Percentiles rank a stretch among this genome's conserved stretches.
phyloP scores from a whole-genome alignment of 2,113 vertebrate genomes.

The Rutilus rutilus region DNA sequence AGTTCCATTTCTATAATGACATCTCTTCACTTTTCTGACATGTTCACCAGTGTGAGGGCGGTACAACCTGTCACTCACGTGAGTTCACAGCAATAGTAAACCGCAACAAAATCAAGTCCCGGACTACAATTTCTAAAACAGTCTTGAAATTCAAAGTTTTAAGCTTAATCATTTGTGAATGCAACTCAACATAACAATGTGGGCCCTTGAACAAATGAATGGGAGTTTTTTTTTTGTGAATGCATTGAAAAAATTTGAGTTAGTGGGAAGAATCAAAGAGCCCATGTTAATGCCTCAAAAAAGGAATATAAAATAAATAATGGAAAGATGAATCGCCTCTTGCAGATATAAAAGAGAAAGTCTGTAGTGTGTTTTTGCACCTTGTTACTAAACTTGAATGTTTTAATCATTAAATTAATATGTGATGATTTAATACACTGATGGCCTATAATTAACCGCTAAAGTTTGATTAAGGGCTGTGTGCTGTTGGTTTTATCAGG shows the following conservation, averaged over 20 bases:
- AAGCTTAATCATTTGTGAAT: too few relatives aligned
- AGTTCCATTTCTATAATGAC: too few relatives aligned
- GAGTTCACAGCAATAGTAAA: too few relatives aligned
- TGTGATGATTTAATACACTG: not conserved
- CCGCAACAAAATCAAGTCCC: too few relatives aligned
- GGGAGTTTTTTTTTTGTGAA: not conserved
- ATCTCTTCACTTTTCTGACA: too few relatives aligned
- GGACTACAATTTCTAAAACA: too few relatives aligned
- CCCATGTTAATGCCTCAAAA: too few relatives aligned
- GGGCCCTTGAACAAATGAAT: too few relatives aligned
- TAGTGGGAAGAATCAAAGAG: not conserved
- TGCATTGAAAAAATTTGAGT: not conserved
- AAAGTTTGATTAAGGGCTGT: constrained; percentile 18
- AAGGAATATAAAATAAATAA: not conserved
- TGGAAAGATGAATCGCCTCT: not conserved
- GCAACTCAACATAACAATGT: too few relatives aligned
- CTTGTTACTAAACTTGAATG: not conserved
- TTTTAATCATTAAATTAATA: constrained; percentile 1
- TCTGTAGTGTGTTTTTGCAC: not conserved
- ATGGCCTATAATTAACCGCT: constrained; percentile 14
- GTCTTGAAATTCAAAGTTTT: not conserved
- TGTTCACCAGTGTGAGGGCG: too few relatives aligned
- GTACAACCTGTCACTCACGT: too few relatives aligned
- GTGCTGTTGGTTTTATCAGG: constrained; percentile 24
- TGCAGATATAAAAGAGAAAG: not conserved